Evolutionary conservation across 2,113 vertebrate species (phyloP).

Genomic region (Pollachius pollachius): DNA sequence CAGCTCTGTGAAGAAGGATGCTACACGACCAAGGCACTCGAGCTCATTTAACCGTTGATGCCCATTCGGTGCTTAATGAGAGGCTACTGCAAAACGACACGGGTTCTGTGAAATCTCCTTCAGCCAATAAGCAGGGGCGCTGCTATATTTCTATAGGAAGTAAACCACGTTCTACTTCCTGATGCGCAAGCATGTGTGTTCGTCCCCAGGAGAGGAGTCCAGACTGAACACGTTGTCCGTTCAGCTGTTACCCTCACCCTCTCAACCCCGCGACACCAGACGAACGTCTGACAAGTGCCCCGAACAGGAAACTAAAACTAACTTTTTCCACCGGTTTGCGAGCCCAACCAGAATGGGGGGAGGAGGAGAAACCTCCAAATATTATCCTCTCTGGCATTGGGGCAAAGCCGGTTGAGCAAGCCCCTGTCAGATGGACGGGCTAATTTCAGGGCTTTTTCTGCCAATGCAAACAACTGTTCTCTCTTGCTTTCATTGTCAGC

Average conservation of each 20-base stretch:
- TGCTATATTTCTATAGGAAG: constrained; percentile 37
- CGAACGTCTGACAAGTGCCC: constrained; percentile 70
- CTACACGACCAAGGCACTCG: too few relatives aligned
- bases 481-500: constrained; percentile 78
- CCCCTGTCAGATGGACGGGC: constrained; percentile 79
- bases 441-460: constrained; percentile 78
- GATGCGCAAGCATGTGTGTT: constrained; percentile 54
- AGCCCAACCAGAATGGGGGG: constrained; percentile 48
- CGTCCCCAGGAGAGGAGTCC: constrained; percentile 85
- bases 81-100: too few relatives aligned
- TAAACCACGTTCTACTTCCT: constrained; percentile 75
- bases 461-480: constrained; percentile 87
- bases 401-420: constrained; percentile 68
- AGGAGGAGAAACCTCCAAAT: constrained; percentile 70
- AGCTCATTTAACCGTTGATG: too few relatives aligned
- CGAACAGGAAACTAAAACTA: constrained; percentile 39
- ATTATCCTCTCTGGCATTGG: constrained; percentile 78
- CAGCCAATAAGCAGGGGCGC: constrained; percentile 19
- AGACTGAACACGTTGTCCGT: constrained; percentile 90
- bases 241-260: constrained; percentile 81
- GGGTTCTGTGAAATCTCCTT: constrained; percentile 17
- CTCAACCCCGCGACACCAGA: constrained; percentile 83
- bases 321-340: constrained; percentile 89
- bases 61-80: too few relatives aligned
- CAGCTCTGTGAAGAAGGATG: too few relatives aligned